Evolutionary conservation across 2,113 vertebrate species (phyloP).

Genomic region (Daboia siamensis): DNA sequence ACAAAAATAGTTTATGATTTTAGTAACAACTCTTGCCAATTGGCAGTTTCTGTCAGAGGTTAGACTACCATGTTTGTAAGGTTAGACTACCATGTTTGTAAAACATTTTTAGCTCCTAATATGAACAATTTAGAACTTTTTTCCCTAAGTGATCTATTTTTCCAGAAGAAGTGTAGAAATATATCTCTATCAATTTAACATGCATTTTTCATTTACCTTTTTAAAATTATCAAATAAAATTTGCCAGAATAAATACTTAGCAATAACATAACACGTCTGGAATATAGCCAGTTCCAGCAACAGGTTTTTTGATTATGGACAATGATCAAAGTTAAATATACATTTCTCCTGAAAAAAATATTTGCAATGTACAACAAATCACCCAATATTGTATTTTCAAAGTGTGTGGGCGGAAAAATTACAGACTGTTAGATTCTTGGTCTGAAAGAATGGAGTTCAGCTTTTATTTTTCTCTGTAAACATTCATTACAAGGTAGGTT

Average conservation of each 20-base stretch:
- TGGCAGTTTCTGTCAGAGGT: background rate
- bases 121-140: background rate
- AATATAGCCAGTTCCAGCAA: background rate
- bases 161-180: background rate
- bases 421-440: background rate
- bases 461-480: fast-evolving
- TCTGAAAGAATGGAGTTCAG: background rate
- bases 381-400: background rate
- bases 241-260: background rate
- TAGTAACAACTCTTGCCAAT: background rate
- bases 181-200: background rate
- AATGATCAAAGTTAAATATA: constrained; percentile 13
- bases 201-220: background rate
- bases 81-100: background rate
- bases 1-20: background rate
- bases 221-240: background rate
- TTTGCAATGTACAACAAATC: constrained; percentile 1
- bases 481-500: fast-evolving
- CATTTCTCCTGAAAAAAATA: background rate
- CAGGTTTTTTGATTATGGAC: background rate
- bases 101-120: background rate
- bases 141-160: background rate
- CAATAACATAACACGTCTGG: background rate
- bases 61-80: no score
- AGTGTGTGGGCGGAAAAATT: background rate